These are phyloP conservation scores for Exocentrus adspersus DNA, from an alignment of 2,888 invertebrate genomes.

Conservation along the genomic window DNA sequence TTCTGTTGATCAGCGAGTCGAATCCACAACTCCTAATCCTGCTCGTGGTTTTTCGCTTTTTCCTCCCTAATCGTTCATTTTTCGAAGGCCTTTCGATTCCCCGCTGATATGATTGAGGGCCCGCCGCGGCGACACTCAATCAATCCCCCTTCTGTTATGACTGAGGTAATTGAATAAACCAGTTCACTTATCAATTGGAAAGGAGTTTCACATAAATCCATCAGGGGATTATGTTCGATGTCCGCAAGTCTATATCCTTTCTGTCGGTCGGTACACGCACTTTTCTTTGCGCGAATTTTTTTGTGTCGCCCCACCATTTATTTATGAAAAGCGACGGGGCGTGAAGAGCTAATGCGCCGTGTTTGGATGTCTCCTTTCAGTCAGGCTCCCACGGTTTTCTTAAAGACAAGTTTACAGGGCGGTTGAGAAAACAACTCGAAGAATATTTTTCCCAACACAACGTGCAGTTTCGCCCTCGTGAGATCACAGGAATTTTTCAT, in stretches of 20 bases:
- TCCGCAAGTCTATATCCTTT: conserved; percentile 1
- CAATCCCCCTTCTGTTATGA: conserved; percentile 49
- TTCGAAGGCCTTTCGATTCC: conserved; percentile 22
- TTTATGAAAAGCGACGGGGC: background rate
- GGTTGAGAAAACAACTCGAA: too few species aligned
- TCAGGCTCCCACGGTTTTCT: background rate
- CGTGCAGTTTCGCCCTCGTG: too few species aligned
- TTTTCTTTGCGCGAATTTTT: background rate
- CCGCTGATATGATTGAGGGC: conserved; percentile 46
- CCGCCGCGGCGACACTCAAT: conserved; percentile 42
- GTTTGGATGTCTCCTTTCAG: background rate
- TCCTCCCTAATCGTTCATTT: conserved; percentile 17
- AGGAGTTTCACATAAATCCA: conserved; percentile 49
- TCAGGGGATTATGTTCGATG: conserved; percentile 28
- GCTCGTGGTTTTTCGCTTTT: too few species aligned
- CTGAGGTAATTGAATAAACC: conserved; percentile 51
- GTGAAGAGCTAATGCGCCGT: background rate
- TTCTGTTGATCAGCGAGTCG: too few species aligned
- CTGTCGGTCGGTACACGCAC: background rate
- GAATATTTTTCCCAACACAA: too few species aligned
- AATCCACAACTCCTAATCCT: too few species aligned
- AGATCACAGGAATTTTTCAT: background rate
- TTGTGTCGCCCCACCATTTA: background rate
- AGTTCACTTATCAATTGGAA: conserved; percentile 49
- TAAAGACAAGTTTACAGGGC: background rate